Conservation (phyloP, 1,140 invertebrate species). For the Platorchestia sp. region DNA sequence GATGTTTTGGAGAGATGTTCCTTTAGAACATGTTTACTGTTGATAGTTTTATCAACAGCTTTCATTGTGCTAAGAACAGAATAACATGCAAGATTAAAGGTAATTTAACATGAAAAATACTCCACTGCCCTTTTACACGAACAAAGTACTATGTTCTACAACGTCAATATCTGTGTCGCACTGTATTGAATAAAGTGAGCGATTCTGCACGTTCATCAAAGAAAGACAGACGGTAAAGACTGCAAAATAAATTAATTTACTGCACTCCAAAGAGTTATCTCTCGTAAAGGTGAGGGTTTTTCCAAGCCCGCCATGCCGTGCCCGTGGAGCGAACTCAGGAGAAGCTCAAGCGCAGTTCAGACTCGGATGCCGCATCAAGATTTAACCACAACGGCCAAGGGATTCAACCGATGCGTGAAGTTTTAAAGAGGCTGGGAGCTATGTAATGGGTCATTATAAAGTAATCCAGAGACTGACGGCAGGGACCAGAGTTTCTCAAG, state of each 20-base stretch:
- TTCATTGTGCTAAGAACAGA: too few relatives aligned
- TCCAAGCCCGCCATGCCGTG: not conserved
- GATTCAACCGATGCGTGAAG: constrained; percentile 6
- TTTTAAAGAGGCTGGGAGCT: not conserved
- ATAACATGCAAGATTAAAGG: not conserved
- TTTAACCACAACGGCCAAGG: not conserved
- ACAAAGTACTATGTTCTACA: not conserved
- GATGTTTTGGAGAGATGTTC: not conserved
- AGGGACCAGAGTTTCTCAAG: not conserved
- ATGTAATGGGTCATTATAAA: not conserved
- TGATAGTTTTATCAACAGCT: not conserved
- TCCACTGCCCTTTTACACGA: not conserved
- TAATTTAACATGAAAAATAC: not conserved
- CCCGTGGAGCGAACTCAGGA: not conserved
- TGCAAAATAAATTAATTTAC: not conserved
- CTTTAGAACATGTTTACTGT: not conserved
- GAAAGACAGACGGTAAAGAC: not conserved
- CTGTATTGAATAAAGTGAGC: not conserved
- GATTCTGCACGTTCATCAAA: not conserved
- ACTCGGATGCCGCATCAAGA: not conserved
- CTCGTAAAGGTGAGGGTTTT: not conserved
- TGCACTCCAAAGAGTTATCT: not conserved
- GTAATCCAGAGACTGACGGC: not conserved
- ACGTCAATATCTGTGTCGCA: not conserved
- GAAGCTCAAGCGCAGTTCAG: not conserved